Evolutionary conservation across 2,888 invertebrate genomes (phyloP).

Genomic region (Nomada fucata): DNA sequence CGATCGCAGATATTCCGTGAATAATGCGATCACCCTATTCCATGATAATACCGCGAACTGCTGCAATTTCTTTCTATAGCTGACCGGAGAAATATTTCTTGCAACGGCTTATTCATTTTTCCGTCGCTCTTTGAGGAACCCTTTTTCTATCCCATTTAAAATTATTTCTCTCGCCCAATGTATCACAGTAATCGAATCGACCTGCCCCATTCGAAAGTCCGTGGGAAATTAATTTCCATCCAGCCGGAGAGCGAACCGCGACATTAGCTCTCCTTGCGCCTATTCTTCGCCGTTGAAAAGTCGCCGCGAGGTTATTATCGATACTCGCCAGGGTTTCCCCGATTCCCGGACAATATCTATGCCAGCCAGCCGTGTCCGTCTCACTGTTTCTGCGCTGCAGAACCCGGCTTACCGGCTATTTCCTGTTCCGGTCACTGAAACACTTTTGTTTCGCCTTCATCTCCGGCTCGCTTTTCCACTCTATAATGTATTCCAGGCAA

Average conservation of each 20-base stretch:
- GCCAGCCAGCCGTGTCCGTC: not conserved
- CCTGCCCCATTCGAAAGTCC: not conserved
- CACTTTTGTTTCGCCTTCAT: conserved; percentile 73
- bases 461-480: conserved; percentile 65
- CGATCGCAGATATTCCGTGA: too few relatives aligned
- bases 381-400: not conserved
- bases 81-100: too few relatives aligned
- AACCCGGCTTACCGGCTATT: conserved; percentile 62
- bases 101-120: too few relatives aligned
- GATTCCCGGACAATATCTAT: conserved; percentile 55
- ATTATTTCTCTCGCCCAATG: too few relatives aligned
- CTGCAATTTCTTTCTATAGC: too few relatives aligned
- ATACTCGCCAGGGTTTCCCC: conserved; percentile 50
- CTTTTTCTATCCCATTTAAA: too few relatives aligned
- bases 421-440: conserved; percentile 70
- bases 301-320: conserved; percentile 43
- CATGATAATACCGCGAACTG: too few relatives aligned
- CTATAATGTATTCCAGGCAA: conserved; percentile 56
- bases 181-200: too few relatives aligned
- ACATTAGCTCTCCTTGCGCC: conserved; percentile 38
- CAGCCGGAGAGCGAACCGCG: not conserved
- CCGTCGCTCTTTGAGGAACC: too few relatives aligned
- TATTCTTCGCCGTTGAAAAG: not conserved
- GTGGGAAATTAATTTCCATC: conserved; percentile 14
- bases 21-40: too few relatives aligned